Evolutionary conservation across 2,888 invertebrate genomes (phyloP).

Genomic region (Drosophila barbarae): DNA sequence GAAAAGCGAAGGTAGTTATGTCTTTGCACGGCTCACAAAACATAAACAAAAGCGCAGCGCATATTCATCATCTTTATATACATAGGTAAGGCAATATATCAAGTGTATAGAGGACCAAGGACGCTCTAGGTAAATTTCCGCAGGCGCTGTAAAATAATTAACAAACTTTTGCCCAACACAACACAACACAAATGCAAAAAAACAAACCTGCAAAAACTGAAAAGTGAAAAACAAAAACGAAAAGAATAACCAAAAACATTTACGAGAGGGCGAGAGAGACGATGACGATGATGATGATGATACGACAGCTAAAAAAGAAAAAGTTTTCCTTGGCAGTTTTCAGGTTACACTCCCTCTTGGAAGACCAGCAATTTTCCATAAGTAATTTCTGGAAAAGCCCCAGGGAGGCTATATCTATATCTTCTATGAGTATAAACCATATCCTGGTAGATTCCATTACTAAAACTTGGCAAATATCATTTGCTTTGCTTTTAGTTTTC

Average conservation of each 20-base stretch:
- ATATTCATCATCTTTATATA: slow-evolving; percentile 21
- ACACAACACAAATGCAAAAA: too few relatives aligned
- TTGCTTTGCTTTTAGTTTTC: neutral
- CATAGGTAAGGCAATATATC: slow-evolving; percentile 20
- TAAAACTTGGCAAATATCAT: neutral
- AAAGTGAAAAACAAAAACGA: neutral
- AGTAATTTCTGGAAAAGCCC: neutral
- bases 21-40: slow-evolving; percentile 24
- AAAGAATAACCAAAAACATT: slow-evolving; percentile 16
- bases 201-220: neutral
- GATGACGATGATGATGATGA: neutral
- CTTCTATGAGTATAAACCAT: neutral
- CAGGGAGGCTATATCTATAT: too few relatives aligned
- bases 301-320: neutral
- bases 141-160: slow-evolving; percentile 54
- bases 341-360: neutral
- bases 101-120: slow-evolving; percentile 27
- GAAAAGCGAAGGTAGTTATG: slow-evolving; percentile 31
- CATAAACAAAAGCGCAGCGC: slow-evolving; percentile 45
- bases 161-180: slow-evolving; percentile 33
- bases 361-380: neutral
- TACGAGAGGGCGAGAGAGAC: neutral
- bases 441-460: too few relatives aligned
- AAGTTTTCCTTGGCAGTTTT: slow-evolving; percentile 13
- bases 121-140: slow-evolving; percentile 33